Conservation (phyloP, 2,797 vertebrate species). For the Coilia nasus region DNA sequence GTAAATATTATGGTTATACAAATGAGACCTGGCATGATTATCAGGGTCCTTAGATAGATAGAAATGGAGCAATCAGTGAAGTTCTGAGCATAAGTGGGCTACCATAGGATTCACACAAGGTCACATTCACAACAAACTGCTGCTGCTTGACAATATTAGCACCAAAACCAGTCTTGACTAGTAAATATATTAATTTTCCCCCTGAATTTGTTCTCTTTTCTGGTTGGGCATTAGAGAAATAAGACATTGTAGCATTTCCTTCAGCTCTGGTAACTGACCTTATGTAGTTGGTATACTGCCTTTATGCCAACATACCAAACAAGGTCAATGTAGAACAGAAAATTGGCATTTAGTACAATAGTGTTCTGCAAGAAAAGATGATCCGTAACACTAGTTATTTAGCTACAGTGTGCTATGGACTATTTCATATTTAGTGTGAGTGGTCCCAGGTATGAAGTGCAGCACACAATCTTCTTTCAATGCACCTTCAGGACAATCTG, state of each 20-base stretch:
- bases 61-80: too few species aligned
- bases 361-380: background rate
- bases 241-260: background rate
- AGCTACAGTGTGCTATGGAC: background rate
- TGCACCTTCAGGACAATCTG: too few species aligned
- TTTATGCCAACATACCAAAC: background rate
- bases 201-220: too few species aligned
- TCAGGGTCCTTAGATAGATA: too few species aligned
- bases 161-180: too few species aligned
- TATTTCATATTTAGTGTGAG: background rate
- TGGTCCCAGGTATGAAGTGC: background rate
- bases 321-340: background rate
- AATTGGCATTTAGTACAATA: background rate
- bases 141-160: too few species aligned
- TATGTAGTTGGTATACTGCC: background rate
- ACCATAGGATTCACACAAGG: too few species aligned
- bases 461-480: background rate
- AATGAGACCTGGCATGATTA: too few species aligned
- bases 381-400: background rate
- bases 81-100: too few species aligned
- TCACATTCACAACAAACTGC: too few species aligned
- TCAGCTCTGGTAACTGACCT: background rate
- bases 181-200: too few species aligned
- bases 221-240: background rate
- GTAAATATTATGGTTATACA: background rate